A percentile compares a stretch with the other conserved stretches of the same genome.
These are phyloP conservation scores for Sarcophaga caerulescens DNA, from an alignment of 2,888 invertebrate species.

Conservation along the genomic window DNA sequence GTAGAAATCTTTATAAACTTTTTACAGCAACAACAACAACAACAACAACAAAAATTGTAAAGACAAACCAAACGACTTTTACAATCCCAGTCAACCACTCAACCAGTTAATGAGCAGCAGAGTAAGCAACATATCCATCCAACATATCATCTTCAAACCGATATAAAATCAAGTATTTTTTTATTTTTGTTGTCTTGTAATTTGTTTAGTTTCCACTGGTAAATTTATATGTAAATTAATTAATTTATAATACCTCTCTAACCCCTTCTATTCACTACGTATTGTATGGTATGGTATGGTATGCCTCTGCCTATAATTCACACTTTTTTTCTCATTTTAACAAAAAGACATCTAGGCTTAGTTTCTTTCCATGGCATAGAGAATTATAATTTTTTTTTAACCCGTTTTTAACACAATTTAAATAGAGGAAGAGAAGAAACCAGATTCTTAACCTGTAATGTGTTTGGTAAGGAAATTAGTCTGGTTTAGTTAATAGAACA, in stretches of 20 bases:
- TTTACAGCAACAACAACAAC: background rate
- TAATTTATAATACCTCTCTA: constrained; percentile 4
- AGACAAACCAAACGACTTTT: no score
- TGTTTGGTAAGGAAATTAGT: background rate
- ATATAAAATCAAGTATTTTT: background rate
- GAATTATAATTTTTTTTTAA: background rate
- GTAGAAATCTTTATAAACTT: background rate
- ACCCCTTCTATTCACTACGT: background rate
- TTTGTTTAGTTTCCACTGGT: constrained; percentile 16
- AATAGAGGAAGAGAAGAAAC: background rate
- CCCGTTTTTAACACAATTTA: background rate
- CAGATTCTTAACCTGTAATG: background rate
- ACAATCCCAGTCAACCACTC: background rate
- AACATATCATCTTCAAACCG: background rate
- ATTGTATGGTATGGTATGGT: no score
- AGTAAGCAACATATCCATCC: background rate
- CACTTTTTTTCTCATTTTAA: background rate
- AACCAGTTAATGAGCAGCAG: background rate
- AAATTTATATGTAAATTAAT: constrained; percentile 63
- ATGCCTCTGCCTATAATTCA: background rate
- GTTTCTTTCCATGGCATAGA: no score
- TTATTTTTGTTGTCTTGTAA: background rate
- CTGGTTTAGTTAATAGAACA: background rate
- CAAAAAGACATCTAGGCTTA: no score
- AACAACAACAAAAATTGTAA: no score